phyloP scores from a whole-genome alignment of 2,113 vertebrate genomes.

The Progne subis region DNA sequence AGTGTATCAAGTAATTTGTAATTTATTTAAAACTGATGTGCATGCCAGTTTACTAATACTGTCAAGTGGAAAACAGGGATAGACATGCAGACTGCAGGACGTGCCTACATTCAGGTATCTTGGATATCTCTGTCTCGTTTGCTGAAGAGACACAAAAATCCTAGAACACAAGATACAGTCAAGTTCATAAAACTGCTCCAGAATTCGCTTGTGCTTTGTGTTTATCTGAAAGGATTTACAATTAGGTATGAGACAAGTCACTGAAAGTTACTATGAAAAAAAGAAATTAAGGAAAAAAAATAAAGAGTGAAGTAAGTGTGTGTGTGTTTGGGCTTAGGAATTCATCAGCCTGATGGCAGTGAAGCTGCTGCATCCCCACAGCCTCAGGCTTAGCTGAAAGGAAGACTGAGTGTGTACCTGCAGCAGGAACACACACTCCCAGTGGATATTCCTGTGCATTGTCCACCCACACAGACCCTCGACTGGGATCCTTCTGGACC shows the following conservation, averaged over 20 bases:
- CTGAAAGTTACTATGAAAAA: not conserved
- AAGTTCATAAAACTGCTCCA: not conserved
- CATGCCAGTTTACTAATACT: not conserved
- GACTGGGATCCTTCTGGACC: rapidly evolving
- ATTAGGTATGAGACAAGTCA: not conserved
- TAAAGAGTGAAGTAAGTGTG: not conserved
- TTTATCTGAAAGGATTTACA: not conserved
- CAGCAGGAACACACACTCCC: rapidly evolving
- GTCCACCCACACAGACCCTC: not conserved
- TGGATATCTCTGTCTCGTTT: not conserved
- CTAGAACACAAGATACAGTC: not conserved
- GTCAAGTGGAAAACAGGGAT: not conserved
- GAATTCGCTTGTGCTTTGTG: not conserved
- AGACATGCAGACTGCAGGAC: not conserved
- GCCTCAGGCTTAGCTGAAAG: not conserved
- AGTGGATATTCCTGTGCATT: not conserved
- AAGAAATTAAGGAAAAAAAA: not conserved
- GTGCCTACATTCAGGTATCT: not conserved
- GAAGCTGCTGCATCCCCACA: not conserved
- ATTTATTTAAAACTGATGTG: not conserved
- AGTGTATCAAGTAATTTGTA: not conserved
- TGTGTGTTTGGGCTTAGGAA: not conserved
- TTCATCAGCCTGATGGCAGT: not conserved
- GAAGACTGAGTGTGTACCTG: rapidly evolving
- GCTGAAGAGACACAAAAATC: not conserved